A percentile compares a stretch with the other conserved stretches of the same genome.
These are phyloP conservation scores for Elephantulus edwardii DNA, from an alignment of 2,113 vertebrate species.

Conservation along the genomic window DNA sequence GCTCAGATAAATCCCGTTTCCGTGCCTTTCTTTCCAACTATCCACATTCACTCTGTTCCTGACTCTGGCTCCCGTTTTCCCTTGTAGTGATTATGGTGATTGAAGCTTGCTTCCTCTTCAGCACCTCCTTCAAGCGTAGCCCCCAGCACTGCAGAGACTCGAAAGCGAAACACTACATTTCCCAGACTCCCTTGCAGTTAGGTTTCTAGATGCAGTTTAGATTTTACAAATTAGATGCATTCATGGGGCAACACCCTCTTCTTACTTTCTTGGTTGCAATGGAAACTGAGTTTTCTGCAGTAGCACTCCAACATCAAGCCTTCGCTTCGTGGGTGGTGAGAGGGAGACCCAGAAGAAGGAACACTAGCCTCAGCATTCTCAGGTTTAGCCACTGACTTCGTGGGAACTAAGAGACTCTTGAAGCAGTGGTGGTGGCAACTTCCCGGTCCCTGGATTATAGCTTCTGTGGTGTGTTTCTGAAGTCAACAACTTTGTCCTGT, in stretches of 20 bases:
- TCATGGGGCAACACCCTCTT: neutral
- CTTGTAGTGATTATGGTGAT: neutral
- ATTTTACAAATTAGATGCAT: neutral
- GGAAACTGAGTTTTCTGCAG: neutral
- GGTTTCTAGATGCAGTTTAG: neutral
- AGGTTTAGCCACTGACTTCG: neutral
- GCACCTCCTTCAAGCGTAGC: neutral
- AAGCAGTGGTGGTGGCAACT: neutral
- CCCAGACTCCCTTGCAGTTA: neutral
- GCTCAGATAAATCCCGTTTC: neutral
- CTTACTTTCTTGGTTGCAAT: neutral
- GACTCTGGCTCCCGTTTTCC: neutral
- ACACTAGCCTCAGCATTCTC: neutral
- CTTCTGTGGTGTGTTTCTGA: neutral
- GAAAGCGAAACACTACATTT: neutral
- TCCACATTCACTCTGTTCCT: neutral
- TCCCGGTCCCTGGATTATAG: neutral
- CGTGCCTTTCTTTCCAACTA: neutral
- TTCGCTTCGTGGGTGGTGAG: neutral
- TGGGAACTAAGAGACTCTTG: neutral
- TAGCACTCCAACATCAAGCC: too few relatives aligned
- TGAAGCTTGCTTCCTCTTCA: neutral
- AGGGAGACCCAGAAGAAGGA: neutral
- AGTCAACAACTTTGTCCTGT: neutral
- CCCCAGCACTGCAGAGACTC: neutral